phyloP scores from a whole-genome alignment of 2,113 vertebrate species.

The Rhadina sibilatrix region DNA sequence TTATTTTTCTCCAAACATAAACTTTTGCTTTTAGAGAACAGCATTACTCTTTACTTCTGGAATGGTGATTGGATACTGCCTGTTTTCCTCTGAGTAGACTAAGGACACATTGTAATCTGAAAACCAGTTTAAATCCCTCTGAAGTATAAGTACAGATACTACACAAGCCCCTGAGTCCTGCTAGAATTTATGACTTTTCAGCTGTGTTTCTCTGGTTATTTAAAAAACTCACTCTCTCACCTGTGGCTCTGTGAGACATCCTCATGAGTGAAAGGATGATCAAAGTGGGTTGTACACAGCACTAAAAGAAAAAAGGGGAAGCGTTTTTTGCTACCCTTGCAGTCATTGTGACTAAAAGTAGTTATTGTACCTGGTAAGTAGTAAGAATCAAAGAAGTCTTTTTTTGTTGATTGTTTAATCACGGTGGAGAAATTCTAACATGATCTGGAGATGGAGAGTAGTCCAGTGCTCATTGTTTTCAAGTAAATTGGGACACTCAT shows the following conservation, averaged over 20 bases:
- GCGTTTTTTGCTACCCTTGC: background rate
- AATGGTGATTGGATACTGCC: background rate
- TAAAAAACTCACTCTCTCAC: background rate
- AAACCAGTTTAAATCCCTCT: background rate
- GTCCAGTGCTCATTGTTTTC: background rate
- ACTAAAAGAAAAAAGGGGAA: background rate
- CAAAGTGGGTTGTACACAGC: background rate
- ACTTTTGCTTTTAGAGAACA: background rate
- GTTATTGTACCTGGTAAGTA: background rate
- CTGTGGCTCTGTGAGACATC: background rate
- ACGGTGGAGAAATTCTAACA: background rate
- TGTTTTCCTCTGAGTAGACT: background rate
- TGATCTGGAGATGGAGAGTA: background rate
- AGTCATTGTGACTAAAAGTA: background rate
- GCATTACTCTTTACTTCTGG: background rate
- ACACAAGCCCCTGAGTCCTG: rapidly evolving
- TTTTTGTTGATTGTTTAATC: background rate
- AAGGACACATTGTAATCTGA: background rate
- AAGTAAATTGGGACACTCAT: background rate
- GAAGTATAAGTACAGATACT: background rate
- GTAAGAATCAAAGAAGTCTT: background rate
- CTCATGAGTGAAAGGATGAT: background rate
- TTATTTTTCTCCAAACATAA: background rate
- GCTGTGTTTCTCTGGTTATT: background rate
- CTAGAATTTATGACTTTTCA: background rate